phyloP scores from a whole-genome alignment of 2,113 vertebrate genomes.

The Toxostoma redivivum region DNA sequence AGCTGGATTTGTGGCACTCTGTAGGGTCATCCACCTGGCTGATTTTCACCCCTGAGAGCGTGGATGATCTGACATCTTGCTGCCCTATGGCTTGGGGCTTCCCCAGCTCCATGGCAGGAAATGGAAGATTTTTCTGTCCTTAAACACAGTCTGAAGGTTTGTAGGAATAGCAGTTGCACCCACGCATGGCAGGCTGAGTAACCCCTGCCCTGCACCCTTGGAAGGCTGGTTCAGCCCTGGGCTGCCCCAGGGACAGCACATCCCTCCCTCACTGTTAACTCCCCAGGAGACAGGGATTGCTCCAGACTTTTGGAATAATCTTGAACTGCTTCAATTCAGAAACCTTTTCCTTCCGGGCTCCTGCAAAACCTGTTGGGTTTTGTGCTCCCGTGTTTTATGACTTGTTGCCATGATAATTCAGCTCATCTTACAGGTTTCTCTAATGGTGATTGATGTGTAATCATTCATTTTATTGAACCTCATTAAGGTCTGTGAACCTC shows the following conservation, averaged over 20 bases:
- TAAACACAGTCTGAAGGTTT: too few relatives aligned
- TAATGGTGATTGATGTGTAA: conserved; percentile 80
- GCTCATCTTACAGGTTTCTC: conserved; percentile 71
- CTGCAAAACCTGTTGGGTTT: conserved; percentile 13
- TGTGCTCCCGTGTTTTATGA: conserved; percentile 70
- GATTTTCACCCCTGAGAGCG: rapidly evolving
- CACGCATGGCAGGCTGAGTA: neutral
- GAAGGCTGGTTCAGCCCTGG: neutral
- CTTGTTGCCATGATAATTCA: conserved; percentile 73
- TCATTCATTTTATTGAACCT: conserved; percentile 82
- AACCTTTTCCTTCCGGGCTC: neutral
- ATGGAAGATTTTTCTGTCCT: too few relatives aligned
- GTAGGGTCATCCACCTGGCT: rapidly evolving
- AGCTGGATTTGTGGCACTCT: neutral
- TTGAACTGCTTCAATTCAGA: neutral
- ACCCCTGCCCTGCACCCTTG: neutral
- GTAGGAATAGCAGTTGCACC: neutral
- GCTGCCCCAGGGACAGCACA: neutral
- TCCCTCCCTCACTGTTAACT: neutral
- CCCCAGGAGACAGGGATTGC: neutral
- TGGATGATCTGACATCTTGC: neutral
- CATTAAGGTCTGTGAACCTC: conserved; percentile 80
- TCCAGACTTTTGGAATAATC: too few relatives aligned
- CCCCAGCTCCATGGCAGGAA: too few relatives aligned
- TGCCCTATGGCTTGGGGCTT: neutral